Evolutionary conservation across 2,888 invertebrate species (phyloP), one percentile per base, ranked within the genome.

Genomic region (Ernsta delagoae): DNA sequence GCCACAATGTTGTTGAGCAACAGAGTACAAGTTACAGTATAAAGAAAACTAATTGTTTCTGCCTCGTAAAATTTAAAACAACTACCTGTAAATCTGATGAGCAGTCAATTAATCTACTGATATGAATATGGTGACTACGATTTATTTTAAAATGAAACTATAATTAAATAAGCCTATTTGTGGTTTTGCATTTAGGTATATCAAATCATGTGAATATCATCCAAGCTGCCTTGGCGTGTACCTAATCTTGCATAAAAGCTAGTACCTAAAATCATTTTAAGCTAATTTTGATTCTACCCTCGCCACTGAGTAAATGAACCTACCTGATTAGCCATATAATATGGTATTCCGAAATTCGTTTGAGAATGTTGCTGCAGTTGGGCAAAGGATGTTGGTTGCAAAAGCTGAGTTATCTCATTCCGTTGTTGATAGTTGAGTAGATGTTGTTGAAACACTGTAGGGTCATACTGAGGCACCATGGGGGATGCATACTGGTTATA

Each of bases 241-340:
- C 41, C 8, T 8, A 6, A 8, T 8, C 3, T 43, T 9, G 4
- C 1, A 43, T 9, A 8, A 8, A 9, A 9, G 4, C 0, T 43
- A 9, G 43, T 9, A 9, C 43, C 43, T 43, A 43, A 9, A 1
- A 43, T 3, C 4, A 9, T 31, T 31, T 31, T 31, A 3, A 31
- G 31, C 31, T 31, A 31, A 3, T 9, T 43, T 8, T 43, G 8
- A 43, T 43, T 9, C 4, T 43, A 9, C 1, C 1, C 9, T 9
- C 3, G 9, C 43, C 7, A 8, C 8, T 43, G 43, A 43, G 6
- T 11, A 43, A 43, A 43, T 9, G 3, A 12, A 48, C 4, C 2
- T 7, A 48, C 48, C 48, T 48, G 48, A 48, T 48, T 48, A 48
- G 12, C 12, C 48, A 48, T 48, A 12, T 48, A 48, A 48, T 48